Base-by-base conservation (phyloP, 2,888 invertebrate genomes). In the Caenorhabditis afra region DNA sequence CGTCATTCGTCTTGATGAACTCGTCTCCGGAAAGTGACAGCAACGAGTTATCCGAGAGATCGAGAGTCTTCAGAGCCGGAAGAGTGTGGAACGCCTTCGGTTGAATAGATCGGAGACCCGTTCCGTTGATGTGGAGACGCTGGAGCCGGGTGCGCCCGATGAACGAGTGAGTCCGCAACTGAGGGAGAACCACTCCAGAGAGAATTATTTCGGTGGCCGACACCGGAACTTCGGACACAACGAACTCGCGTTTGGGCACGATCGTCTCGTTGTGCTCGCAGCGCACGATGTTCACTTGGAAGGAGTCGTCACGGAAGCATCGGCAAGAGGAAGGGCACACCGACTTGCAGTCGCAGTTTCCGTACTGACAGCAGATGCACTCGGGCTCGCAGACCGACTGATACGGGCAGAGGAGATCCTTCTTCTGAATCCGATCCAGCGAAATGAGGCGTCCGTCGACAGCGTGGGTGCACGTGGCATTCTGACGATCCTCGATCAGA, bases 281-380 rank as follows among this genome's bases (percentile, higher is more conserved):
- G 12, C 76, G 70, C n/a, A 90, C 88, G 41, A 90, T 81, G 77
- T 89, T 90, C 16, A 82, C 94, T 52, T 94, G 93, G 94, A 95
- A 95, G 23, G 94, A 94, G 90, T 94, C 94, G 91, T 95, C 95
- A 90, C 95, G 94, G 91, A 95, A 95, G 91, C 95, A 96, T 67
- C 94, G 94, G 91, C 95, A 96, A 90, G 94, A 94, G 68, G 93
- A 93, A 23, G 95, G 95, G 89, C 95, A 96, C 61, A 94, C 95
- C 94, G 95, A 95, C 92, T 95, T 94, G 92, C 95, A 96, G 91
- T 96, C 95, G 91, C 95, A 96, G 41, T 95, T 95, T 89, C 95
- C 95, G 90, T 95, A 96, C 91, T 95, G 95, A 91, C 95, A 96
- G 90, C 95, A 96, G 90, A 95, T 94, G 90, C 95, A 96, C 81